Conservation (phyloP, 2,113 vertebrate genomes). For the Sapajus apella region DNA sequence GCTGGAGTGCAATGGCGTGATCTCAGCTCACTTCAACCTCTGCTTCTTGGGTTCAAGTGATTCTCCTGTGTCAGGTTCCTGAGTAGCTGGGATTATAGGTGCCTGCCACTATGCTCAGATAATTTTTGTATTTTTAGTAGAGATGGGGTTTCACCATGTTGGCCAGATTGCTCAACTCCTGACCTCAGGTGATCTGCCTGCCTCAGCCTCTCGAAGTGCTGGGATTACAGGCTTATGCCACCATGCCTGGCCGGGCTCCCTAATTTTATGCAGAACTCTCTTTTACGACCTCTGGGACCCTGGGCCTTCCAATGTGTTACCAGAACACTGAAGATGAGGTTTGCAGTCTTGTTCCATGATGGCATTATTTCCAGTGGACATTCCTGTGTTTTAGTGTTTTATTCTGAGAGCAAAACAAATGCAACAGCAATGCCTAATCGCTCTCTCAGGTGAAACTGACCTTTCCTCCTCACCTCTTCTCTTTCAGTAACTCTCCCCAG, state of each 20-base stretch:
- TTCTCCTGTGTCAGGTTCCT: too few species aligned
- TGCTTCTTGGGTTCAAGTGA: too few species aligned
- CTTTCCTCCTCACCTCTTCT: background rate
- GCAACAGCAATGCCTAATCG: fast-evolving
- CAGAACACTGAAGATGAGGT: background rate
- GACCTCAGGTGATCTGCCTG: too few species aligned
- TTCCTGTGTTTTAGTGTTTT: background rate
- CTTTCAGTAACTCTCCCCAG: background rate
- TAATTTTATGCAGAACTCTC: background rate
- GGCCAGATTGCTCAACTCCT: too few species aligned
- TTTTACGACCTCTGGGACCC: background rate
- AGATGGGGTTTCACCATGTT: too few species aligned
- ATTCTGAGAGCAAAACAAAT: background rate
- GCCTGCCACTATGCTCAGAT: too few species aligned
- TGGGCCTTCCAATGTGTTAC: background rate
- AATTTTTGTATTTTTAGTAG: too few species aligned
- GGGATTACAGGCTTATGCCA: too few species aligned
- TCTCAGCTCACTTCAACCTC: too few species aligned
- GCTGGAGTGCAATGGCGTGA: too few species aligned
- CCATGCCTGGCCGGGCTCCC: background rate
- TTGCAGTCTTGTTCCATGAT: background rate
- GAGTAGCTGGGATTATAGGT: too few species aligned
- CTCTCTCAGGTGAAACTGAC: background rate
- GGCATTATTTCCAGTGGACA: background rate
- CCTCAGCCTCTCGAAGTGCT: too few species aligned